A percentile compares a stretch with the other conserved stretches of the same genome.
Conservation (phyloP, 2,797 vertebrate genomes). For the Melanotaenia trifasciata region DNA sequence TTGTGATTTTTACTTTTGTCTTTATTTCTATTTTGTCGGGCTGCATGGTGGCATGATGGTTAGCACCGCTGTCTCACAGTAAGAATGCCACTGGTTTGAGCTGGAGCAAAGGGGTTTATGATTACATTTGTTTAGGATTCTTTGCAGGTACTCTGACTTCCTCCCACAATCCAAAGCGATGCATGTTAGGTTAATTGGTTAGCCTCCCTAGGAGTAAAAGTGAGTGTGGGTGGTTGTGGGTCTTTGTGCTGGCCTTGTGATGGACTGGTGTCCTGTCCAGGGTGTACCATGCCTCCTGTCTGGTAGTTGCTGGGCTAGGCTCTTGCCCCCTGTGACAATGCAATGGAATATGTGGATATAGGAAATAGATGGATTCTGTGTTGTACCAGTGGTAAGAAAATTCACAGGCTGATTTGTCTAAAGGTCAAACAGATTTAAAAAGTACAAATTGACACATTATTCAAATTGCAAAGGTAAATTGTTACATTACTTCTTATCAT, state of each 20-base stretch:
- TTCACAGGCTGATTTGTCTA: not conserved
- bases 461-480: not conserved
- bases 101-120: not conserved
- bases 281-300: not conserved
- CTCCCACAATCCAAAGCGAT: not conserved
- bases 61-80: too few relatives aligned
- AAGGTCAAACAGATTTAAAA: not conserved
- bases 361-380: not conserved
- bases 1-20: not conserved
- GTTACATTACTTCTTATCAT: not conserved
- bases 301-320: not conserved
- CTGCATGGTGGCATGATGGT: not conserved
- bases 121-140: not conserved
- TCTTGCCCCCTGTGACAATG: not conserved
- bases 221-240: not conserved
- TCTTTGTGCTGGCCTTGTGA: not conserved
- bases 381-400: too few relatives aligned
- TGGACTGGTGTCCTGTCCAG: not conserved
- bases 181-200: not conserved
- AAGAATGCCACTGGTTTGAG: not conserved
- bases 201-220: not conserved
- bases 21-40: not conserved
- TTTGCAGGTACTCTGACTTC: not conserved
- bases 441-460: not conserved
- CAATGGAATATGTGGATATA: not conserved